Evolutionary conservation across 2,888 invertebrate species (phyloP).

Genomic region (Aphodius granarius): DNA sequence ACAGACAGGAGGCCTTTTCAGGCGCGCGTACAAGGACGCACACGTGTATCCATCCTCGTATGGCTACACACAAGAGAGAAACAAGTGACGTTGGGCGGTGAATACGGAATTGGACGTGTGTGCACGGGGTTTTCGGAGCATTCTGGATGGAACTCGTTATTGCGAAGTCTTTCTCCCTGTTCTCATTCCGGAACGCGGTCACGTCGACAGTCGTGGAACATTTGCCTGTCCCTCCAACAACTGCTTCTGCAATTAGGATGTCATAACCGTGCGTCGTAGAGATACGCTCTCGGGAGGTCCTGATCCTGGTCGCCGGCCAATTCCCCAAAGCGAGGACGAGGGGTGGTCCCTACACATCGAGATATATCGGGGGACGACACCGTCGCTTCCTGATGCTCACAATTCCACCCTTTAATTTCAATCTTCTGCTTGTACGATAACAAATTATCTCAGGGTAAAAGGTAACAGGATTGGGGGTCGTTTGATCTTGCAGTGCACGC

Average conservation of each 20-base stretch:
- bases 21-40: conserved; percentile 23
- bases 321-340: background rate
- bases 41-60: background rate
- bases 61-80: background rate
- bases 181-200: conserved; percentile 30
- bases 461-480: background rate
- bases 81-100: conserved; percentile 4
- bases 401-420: background rate
- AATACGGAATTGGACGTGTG: conserved; percentile 4
- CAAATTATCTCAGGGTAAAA: background rate
- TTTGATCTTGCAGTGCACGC: background rate
- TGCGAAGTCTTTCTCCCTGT: conserved; percentile 6
- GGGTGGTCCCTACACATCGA: background rate
- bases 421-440: background rate
- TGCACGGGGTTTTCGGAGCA: background rate
- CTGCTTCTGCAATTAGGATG: conserved; percentile 32
- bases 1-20: conserved; percentile 31
- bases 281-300: background rate
- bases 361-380: background rate
- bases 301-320: background rate
- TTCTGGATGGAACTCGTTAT: conserved; percentile 1
- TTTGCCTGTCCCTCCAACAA: conserved; percentile 29
- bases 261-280: conserved; percentile 24
- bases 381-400: background rate
- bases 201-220: conserved; percentile 28